Evolutionary conservation across 1,140 invertebrate genomes (phyloP).

Genomic region (Gonatopus flavifemur): DNA sequence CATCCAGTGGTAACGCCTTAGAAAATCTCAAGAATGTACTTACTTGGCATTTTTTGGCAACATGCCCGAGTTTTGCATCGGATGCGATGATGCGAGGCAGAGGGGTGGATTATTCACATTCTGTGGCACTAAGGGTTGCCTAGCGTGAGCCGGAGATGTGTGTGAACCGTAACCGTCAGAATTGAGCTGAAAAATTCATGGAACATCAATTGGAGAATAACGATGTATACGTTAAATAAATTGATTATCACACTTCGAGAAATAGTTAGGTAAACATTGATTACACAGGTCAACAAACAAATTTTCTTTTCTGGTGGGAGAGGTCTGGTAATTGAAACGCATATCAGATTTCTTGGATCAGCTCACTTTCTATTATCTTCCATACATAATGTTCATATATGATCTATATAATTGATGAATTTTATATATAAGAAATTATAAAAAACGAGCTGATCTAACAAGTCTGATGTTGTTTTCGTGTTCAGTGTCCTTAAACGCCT

Average conservation of each 20-base stretch:
- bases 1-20: too few relatives aligned
- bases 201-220: constrained; percentile 15
- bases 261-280: background rate
- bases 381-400: too few relatives aligned
- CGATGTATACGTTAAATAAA: too few relatives aligned
- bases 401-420: too few relatives aligned
- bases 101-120: constrained; percentile 60
- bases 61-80: constrained; percentile 47
- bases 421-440: too few relatives aligned
- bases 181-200: constrained; percentile 68
- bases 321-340: too few relatives aligned
- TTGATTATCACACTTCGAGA: background rate
- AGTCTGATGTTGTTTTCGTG: too few relatives aligned
- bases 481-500: too few relatives aligned
- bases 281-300: background rate
- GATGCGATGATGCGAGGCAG: constrained; percentile 58
- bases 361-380: too few relatives aligned
- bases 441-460: too few relatives aligned
- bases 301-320: too few relatives aligned
- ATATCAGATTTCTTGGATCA: too few relatives aligned
- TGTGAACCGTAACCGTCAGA: constrained; percentile 80
- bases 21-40: constrained; percentile 60
- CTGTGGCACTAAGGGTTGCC: constrained; percentile 66
- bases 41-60: constrained; percentile 88
- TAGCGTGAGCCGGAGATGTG: constrained; percentile 78